Base-by-base conservation (phyloP, 2,888 invertebrate genomes). In the Clostera curtula region DNA sequence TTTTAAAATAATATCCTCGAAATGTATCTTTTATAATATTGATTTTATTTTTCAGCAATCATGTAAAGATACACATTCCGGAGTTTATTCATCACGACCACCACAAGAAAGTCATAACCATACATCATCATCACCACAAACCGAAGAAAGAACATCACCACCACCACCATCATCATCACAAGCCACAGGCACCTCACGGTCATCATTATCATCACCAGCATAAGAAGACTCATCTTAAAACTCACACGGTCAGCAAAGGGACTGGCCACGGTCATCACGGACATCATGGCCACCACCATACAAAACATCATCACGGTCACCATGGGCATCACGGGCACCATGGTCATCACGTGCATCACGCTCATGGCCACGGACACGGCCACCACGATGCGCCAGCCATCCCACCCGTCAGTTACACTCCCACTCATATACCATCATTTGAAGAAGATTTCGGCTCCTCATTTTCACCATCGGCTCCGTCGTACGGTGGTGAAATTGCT, bases 51-150 rank as follows among this genome's bases (percentile, higher is more conserved):
- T 76, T 30, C 76, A 88, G 88, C 48, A 75, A 86, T 25, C 86
- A 88, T 50, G 70, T 88, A 35, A 87, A 75, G 56, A 62, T 88
- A 24, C 77, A 87, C 53, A 76, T 88, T 5, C 88, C 88, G 9
- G 85, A 88, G 55, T 75, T 88, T 25, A 79, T 87, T 36, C 87
- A 88, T 21, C 87, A 87, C 36, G 84, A 86, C 24, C 75, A 84
- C 34, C 88, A 88, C 48, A 88, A 87, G 4, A 87, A 87, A 51
- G 85, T 87, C 27, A 77, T 88, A 21, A 86, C 85, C 7, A 76
- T 88, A 23, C 87, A 87, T 42, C 83, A 86, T 32, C 85, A 84
- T 33, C 77, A 84, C 24, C 74, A 76, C 24, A 72, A 77, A 32
- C 79, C 85, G 24, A 79, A 84, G 50, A 76, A 83, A 45, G 79